These are phyloP conservation scores for Cossypha polioptera DNA, from an alignment of 2,797 vertebrate species.

Conservation along the genomic window DNA sequence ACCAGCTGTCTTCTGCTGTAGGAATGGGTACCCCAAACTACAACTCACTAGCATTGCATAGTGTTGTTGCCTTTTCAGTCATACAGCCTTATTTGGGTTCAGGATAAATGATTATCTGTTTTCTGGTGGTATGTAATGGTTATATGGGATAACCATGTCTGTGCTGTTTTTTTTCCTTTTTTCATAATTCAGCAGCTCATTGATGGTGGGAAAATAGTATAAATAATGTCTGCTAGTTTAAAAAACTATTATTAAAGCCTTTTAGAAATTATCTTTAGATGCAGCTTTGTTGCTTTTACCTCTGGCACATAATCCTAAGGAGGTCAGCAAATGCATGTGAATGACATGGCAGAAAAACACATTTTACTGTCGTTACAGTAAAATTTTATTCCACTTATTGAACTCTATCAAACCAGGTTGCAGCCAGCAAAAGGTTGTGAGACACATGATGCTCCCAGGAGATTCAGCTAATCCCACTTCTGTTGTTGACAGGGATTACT, in stretches of 20 bases:
- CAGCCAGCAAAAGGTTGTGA: not conserved
- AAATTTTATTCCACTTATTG: not conserved
- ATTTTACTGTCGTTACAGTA: not conserved
- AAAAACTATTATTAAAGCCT: not conserved
- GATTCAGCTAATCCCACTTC: not conserved
- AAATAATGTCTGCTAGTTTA: not conserved
- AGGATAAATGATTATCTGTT: not conserved
- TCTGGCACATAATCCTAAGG: not conserved
- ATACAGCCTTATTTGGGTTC: not conserved
- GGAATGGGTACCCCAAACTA: not conserved
- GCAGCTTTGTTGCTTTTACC: not conserved
- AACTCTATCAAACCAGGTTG: not conserved
- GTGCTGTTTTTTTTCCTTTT: not conserved
- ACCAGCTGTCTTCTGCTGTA: not conserved
- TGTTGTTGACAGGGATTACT: not conserved
- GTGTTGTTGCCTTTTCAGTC: not conserved
- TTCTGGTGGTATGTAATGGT: not conserved
- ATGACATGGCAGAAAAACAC: not conserved
- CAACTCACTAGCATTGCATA: not conserved
- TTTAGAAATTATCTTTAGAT: not conserved
- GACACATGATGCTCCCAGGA: not conserved
- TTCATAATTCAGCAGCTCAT: not conserved
- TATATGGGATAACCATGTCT: not conserved
- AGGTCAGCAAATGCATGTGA: not conserved
- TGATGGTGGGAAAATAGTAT: not conserved